Conservation (phyloP, 2,113 vertebrate genomes). For the Telmatochromis bifrenatus region DNA sequence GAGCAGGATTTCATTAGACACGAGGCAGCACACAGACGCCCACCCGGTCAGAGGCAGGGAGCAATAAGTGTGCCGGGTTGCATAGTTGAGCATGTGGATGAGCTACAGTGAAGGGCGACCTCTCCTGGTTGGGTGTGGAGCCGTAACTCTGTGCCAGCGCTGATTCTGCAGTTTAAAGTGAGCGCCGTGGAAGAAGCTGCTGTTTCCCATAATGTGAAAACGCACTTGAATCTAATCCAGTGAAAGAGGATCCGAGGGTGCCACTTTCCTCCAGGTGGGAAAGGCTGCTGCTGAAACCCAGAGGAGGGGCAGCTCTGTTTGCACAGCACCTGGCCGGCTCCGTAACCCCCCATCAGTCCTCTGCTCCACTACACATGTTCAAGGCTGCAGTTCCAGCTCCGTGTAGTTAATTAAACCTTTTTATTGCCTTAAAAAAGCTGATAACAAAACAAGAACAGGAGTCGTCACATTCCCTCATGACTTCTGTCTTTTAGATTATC, state of each 20-base stretch:
- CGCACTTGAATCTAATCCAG: neutral
- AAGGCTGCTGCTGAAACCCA: neutral
- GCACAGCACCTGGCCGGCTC: neutral
- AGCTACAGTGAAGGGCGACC: slow-evolving; percentile 45
- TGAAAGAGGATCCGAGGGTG: neutral
- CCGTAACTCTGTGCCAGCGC: neutral
- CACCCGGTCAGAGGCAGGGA: neutral
- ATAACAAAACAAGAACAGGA: neutral
- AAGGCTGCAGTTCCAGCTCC: neutral
- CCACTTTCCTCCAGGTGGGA: neutral
- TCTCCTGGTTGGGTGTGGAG: slow-evolving; percentile 53
- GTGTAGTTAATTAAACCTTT: neutral
- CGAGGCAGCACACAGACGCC: neutral
- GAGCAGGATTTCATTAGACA: neutral
- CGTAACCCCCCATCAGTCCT: neutral
- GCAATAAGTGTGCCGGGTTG: neutral
- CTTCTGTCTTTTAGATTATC: neutral
- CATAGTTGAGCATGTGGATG: neutral
- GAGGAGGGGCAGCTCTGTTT: neutral
- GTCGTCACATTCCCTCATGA: neutral
- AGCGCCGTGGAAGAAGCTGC: neutral
- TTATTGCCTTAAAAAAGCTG: neutral
- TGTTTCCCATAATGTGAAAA: neutral
- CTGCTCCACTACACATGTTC: neutral
- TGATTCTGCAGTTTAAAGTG: neutral